Percentiles rank a stretch among this genome's conserved stretches.
Evolutionary conservation across 2,113 vertebrate species (phyloP).

Genomic region (Urocitellus parryii): DNA sequence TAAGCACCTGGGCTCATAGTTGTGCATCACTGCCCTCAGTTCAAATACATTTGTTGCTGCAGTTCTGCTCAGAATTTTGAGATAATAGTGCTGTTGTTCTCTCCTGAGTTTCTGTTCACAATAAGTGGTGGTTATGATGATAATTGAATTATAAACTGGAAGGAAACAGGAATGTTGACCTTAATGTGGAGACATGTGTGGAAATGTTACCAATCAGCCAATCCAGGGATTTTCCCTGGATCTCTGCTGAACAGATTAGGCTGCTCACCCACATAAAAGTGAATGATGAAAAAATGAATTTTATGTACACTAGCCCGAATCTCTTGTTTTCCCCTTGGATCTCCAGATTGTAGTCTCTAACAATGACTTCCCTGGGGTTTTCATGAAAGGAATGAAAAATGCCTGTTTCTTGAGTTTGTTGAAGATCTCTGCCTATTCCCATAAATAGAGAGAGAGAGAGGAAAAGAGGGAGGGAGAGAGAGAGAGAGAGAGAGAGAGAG

Average conservation of each 20-base stretch:
- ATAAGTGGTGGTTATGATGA: not conserved
- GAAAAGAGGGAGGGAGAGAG: too few relatives aligned
- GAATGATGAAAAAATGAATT: too few relatives aligned
- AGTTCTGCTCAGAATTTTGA: not conserved
- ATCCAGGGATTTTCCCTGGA: too few relatives aligned
- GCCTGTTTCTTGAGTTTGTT: too few relatives aligned
- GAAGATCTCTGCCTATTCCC: too few relatives aligned
- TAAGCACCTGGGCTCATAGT: too few relatives aligned
- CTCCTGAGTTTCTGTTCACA: not conserved
- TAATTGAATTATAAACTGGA: not conserved
- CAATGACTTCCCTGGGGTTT: too few relatives aligned
- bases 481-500: not conserved
- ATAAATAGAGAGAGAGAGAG: too few relatives aligned
- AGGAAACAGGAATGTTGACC: not conserved
- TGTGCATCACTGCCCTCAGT: too few relatives aligned
- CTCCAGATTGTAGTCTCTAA: not conserved
- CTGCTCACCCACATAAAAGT: not conserved
- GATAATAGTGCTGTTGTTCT: not conserved
- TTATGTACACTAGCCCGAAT: too few relatives aligned
- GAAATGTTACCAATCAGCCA: too few relatives aligned
- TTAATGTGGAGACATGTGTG: not conserved
- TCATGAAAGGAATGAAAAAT: too few relatives aligned
- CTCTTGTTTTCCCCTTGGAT: not conserved
- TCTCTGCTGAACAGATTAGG: not conserved
- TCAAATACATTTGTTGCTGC: not conserved